Conservation (phyloP, 2,797 vertebrate genomes). For the Dipus sagitta region DNA sequence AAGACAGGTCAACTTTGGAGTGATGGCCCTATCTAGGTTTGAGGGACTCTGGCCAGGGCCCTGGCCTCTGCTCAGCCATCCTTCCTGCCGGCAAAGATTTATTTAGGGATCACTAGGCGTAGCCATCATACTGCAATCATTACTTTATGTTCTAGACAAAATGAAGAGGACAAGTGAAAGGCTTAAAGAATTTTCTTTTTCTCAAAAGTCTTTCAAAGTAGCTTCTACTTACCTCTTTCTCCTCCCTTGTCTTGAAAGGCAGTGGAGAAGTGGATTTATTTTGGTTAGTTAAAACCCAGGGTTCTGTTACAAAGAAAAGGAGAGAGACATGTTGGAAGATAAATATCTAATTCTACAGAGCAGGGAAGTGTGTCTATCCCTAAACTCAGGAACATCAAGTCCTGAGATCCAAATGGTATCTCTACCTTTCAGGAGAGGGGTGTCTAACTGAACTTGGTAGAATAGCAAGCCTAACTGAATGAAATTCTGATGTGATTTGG, state of each 20-base stretch:
- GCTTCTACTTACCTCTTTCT: not conserved
- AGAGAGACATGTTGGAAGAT: not conserved
- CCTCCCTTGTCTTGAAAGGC: not conserved
- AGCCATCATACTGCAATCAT: not conserved
- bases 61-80: not conserved
- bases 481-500: not conserved
- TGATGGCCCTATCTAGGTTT: not conserved
- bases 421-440: not conserved
- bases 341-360: not conserved
- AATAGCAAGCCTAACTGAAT: not conserved
- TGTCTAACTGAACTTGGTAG: not conserved
- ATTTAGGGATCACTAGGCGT: not conserved
- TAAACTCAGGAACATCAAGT: not conserved
- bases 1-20: not conserved
- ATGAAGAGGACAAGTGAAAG: not conserved
- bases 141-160: not conserved
- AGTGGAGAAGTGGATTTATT: not conserved
- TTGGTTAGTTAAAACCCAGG: not conserved
- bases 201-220: not conserved
- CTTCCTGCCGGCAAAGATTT: not conserved
- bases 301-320: not conserved
- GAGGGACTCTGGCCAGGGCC: not conserved
- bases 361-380: not conserved
- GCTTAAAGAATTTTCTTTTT: not conserved
- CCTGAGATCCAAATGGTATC: not conserved